These are phyloP conservation scores for Drosophila biarmipes DNA, from an alignment of 1,140 invertebrate species.

Conservation along the genomic window DNA sequence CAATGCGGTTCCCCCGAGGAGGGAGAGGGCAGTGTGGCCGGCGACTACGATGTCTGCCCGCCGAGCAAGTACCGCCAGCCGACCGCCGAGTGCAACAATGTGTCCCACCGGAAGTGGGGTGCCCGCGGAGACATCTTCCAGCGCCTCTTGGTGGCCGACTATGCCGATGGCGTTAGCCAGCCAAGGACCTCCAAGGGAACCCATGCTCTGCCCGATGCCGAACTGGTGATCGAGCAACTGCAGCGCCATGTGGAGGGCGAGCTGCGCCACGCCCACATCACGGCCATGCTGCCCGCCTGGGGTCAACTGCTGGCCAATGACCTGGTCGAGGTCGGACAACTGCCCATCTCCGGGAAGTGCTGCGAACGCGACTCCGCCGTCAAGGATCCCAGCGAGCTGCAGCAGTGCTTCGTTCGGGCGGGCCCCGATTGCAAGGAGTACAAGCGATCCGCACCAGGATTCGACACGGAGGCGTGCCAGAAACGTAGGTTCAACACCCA, in stretches of 20 bases:
- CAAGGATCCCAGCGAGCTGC: slow-evolving; percentile 72
- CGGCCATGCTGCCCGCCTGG: slow-evolving; percentile 92
- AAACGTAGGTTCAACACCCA: slow-evolving; percentile 86
- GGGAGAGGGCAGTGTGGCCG: slow-evolving; percentile 39
- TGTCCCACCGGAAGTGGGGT: slow-evolving; percentile 95
- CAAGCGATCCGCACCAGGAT: slow-evolving; percentile 89
- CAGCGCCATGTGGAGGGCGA: slow-evolving; percentile 74
- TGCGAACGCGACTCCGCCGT: slow-evolving; percentile 83
- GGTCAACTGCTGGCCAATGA: slow-evolving; percentile 92
- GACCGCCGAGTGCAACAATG: slow-evolving; percentile 97
- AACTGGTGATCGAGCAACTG: slow-evolving; percentile 74
- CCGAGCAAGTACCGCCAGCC: slow-evolving; percentile 92
- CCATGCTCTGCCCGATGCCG: slow-evolving; percentile 86
- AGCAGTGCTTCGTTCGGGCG: slow-evolving; percentile 79
- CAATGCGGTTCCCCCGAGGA: slow-evolving; percentile 40
- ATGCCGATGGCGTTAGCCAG: slow-evolving; percentile 91
- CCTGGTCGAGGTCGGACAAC: slow-evolving; percentile 87
- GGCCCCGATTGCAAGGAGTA: slow-evolving; percentile 89
- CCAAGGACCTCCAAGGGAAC: slow-evolving; percentile 86
- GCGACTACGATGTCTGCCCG: slow-evolving; percentile 86
- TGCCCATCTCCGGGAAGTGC: slow-evolving; percentile 85
- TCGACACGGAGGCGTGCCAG: slow-evolving; percentile 87
- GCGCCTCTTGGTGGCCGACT: slow-evolving; percentile 91
- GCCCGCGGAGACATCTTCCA: slow-evolving; percentile 93
- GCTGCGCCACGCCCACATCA: slow-evolving; percentile 89